A percentile compares a stretch with the other conserved stretches of the same genome.
phyloP scores from a whole-genome alignment of 2,797 vertebrate genomes.

The Catostomus latipinnis region DNA sequence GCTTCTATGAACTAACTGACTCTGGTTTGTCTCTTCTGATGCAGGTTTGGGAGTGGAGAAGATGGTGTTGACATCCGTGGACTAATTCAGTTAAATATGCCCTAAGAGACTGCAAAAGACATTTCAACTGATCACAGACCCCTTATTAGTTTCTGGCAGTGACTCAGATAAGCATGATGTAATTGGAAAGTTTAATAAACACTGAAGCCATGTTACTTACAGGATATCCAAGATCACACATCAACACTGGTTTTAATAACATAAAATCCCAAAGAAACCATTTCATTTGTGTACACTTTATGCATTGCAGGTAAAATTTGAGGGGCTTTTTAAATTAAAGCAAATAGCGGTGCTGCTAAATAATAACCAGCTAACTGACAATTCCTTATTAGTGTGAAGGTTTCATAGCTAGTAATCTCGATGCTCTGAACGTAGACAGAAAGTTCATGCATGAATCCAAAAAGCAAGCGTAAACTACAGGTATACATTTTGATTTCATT shows the following conservation, averaged over 20 bases:
- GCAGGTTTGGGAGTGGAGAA: conserved; percentile 39
- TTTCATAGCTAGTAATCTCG: conserved; percentile 1
- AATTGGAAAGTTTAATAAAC: conserved; percentile 27
- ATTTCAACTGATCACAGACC: conserved; percentile 11
- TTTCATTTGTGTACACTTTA: neutral
- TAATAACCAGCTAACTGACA: neutral
- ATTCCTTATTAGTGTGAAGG: neutral
- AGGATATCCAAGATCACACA: conserved; percentile 22
- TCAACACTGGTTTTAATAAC: neutral
- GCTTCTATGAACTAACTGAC: neutral
- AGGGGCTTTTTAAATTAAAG: neutral
- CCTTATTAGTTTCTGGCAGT: conserved; percentile 16
- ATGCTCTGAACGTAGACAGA: neutral
- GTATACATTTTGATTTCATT: neutral
- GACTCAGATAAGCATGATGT: conserved; percentile 38
- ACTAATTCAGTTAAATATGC: conserved; percentile 29
- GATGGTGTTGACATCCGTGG: conserved; percentile 33
- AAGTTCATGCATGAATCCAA: neutral
- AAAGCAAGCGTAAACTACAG: neutral
- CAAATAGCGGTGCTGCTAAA: neutral
- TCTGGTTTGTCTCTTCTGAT: conserved; percentile 34
- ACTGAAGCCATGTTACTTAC: conserved; percentile 36
- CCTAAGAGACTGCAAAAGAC: conserved; percentile 16
- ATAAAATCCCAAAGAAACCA: neutral
- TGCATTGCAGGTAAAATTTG: neutral